phyloP scores from a whole-genome alignment of 2,797 vertebrate species.

The Rhinoraja longicauda region DNA sequence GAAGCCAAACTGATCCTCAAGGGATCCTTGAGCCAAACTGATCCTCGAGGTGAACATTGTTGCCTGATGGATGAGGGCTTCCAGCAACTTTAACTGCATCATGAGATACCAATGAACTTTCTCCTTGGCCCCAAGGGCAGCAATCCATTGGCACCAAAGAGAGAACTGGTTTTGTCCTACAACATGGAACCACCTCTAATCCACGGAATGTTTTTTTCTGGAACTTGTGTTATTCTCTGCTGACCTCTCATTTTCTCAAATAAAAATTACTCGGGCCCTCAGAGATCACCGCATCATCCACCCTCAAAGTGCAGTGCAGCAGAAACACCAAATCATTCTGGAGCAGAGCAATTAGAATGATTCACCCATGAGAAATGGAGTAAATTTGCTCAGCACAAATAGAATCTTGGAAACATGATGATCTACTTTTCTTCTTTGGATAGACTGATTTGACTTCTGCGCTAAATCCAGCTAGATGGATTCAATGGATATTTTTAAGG shows the following conservation, averaged over 20 bases:
- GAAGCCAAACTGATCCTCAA: not conserved
- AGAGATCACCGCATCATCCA: not conserved
- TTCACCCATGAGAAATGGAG: not conserved
- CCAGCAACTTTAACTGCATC: not conserved
- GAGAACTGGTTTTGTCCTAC: no score
- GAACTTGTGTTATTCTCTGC: not conserved
- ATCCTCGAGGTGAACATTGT: not conserved
- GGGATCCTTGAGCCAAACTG: not conserved
- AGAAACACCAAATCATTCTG: not conserved
- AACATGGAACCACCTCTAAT: not conserved
- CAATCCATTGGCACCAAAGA: not conserved
- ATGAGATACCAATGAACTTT: not conserved
- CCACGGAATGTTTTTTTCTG: not conserved
- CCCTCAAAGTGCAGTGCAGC: not conserved
- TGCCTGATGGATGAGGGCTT: not conserved
- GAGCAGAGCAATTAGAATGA: not conserved
- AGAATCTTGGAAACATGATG: not conserved
- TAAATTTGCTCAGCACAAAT: not conserved
- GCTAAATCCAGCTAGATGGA: no score
- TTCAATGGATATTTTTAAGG: no score
- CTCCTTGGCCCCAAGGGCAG: not conserved
- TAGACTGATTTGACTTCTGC: not conserved
- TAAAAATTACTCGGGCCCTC: not conserved
- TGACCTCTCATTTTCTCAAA: not conserved
- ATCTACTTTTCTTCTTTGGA: not conserved